A percentile compares a stretch with the other conserved stretches of the same genome.
Evolutionary conservation across 2,113 vertebrate genomes (phyloP).

Genomic region (Probosciger aterrimus): DNA sequence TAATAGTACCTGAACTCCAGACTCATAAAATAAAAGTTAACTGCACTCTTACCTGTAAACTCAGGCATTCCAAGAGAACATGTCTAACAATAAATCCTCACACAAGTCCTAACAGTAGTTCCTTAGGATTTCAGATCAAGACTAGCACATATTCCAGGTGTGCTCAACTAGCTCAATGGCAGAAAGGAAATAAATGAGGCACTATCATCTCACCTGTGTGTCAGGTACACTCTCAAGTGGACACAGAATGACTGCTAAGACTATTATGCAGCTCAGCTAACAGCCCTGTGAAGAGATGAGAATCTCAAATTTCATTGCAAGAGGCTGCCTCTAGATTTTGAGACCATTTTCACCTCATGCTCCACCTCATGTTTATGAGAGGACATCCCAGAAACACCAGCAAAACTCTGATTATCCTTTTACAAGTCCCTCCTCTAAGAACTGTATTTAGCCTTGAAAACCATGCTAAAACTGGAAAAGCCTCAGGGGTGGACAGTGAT

Average conservation of each 20-base stretch:
- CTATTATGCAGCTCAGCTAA: not conserved
- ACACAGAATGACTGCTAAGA: not conserved
- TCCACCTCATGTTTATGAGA: not conserved
- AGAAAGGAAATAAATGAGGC: not conserved
- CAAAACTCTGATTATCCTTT: not conserved
- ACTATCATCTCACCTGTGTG: not conserved
- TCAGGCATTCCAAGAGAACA: not conserved
- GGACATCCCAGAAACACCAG: not conserved
- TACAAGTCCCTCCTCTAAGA: not conserved
- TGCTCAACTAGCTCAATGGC: not conserved
- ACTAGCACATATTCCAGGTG: not conserved
- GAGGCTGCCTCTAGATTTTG: not conserved
- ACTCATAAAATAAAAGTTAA: not conserved
- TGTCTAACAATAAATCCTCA: accelerated
- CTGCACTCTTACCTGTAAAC: not conserved
- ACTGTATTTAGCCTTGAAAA: not conserved
- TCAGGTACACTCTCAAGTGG: not conserved
- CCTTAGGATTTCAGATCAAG: not conserved
- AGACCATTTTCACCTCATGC: not conserved
- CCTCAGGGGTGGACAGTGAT: not conserved
- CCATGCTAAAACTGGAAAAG: not conserved
- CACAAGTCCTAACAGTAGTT: not conserved
- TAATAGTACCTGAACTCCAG: not conserved
- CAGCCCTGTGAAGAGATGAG: not conserved
- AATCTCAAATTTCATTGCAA: not conserved